Conservation (phyloP, 2,797 vertebrate genomes). For the Antrozous pallidus region DNA sequence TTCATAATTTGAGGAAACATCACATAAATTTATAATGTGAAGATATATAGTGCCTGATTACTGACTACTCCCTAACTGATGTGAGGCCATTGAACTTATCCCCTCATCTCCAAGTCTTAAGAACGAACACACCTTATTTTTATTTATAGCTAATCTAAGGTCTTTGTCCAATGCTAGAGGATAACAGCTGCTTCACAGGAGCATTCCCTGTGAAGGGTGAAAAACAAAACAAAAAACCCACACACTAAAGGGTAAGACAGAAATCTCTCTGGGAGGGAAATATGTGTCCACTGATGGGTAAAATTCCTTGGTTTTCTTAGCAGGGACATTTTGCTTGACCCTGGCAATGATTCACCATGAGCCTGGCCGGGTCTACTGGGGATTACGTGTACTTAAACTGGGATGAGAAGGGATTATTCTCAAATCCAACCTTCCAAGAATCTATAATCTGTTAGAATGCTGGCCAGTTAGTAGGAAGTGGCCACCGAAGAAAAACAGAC, state of each 20-base stretch:
- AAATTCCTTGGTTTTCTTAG: slow-evolving; percentile 24
- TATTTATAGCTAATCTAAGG: neutral
- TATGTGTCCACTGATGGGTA: neutral
- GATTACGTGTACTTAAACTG: slow-evolving; percentile 61
- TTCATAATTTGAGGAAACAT: neutral
- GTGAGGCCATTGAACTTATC: neutral
- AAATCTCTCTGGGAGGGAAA: neutral
- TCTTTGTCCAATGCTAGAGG: neutral
- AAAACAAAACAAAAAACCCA: neutral
- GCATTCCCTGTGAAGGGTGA: neutral
- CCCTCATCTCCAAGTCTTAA: neutral
- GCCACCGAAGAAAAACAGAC: neutral
- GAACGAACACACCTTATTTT: neutral
- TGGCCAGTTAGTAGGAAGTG: neutral
- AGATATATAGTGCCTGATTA: neutral
- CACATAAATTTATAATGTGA: neutral
- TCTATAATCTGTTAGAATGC: neutral
- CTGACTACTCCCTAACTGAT: neutral
- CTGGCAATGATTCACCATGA: slow-evolving; percentile 51
- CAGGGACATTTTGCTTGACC: neutral
- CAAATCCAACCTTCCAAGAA: slow-evolving; percentile 47
- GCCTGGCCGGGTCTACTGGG: neutral
- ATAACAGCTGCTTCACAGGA: neutral
- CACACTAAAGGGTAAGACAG: neutral
- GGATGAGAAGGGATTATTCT: slow-evolving; percentile 47